A percentile compares a stretch with the other conserved stretches of the same genome.
Conservation (phyloP, 2,113 vertebrate genomes). For the Pangasianodon hypophthalmus region DNA sequence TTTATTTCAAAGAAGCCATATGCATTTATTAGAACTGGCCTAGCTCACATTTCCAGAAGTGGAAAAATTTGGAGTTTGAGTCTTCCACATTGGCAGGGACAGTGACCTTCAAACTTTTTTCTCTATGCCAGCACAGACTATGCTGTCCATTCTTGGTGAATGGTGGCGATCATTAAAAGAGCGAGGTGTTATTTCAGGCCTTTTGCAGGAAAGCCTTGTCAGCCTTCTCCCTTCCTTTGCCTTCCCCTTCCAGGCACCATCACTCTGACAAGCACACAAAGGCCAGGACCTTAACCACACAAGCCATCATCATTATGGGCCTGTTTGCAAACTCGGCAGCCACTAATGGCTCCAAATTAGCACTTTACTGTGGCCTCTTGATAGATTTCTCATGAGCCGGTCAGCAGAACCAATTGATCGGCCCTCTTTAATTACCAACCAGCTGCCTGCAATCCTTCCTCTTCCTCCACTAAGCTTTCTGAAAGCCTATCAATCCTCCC, state of each 20-base stretch:
- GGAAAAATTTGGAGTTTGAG: background rate
- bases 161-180: conserved; percentile 33
- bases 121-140: background rate
- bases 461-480: conserved; percentile 53
- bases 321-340: conserved; percentile 80
- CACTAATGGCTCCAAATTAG: conserved; percentile 82
- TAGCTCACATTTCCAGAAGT: background rate
- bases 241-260: conserved; percentile 57
- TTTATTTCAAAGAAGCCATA: background rate
- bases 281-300: conserved; percentile 73
- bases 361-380: conserved; percentile 74
- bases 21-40: background rate
- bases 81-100: background rate
- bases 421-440: conserved; percentile 77
- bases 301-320: conserved; percentile 77
- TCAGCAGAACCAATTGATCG: conserved; percentile 77
- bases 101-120: background rate
- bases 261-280: conserved; percentile 66
- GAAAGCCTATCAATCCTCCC: conserved; percentile 56
- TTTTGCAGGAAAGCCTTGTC: conserved; percentile 10
- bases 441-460: conserved; percentile 64
- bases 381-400: conserved; percentile 77
- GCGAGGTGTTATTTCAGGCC: conserved; percentile 32
- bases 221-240: conserved; percentile 34
- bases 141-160: conserved; percentile 14